Percentiles rank a stretch among this genome's conserved stretches.
Conservation (phyloP, 35 echinoderm and acorn worm species). For the Hemicentrotus pulcherrimus region DNA sequence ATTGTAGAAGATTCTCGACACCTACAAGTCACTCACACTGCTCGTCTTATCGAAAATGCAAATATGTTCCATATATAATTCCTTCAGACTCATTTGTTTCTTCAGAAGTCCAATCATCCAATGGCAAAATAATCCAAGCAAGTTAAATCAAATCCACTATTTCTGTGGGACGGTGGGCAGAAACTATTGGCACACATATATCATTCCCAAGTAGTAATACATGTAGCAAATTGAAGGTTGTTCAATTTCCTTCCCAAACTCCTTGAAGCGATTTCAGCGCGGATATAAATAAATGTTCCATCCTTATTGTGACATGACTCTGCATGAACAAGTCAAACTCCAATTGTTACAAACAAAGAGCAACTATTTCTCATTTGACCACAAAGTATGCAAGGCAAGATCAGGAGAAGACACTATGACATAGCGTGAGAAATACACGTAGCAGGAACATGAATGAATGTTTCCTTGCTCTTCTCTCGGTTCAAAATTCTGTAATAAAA, state of each 20-base stretch:
- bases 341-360: slow-evolving; percentile 1
- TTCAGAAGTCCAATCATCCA: background rate
- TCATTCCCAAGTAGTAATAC: background rate
- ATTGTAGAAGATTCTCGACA: background rate
- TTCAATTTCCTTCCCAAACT: background rate
- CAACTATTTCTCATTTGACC: background rate
- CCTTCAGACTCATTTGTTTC: background rate
- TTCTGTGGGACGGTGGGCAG: background rate
- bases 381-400: background rate
- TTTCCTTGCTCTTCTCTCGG: background rate
- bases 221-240: background rate
- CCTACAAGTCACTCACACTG: background rate
- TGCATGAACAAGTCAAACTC: background rate
- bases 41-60: background rate
- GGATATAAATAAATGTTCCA: background rate
- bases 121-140: background rate
- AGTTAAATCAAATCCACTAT: background rate
- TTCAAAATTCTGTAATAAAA: background rate
- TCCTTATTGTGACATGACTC: background rate
- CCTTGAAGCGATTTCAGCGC: background rate
- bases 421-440: slow-evolving; percentile 2
- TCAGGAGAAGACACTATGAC: background rate
- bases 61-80: background rate
- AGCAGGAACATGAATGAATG: background rate
- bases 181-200: background rate